Evolutionary conservation across 1,140 invertebrate genomes (phyloP).

Genomic region (Brachionus asplanchnoidis): DNA sequence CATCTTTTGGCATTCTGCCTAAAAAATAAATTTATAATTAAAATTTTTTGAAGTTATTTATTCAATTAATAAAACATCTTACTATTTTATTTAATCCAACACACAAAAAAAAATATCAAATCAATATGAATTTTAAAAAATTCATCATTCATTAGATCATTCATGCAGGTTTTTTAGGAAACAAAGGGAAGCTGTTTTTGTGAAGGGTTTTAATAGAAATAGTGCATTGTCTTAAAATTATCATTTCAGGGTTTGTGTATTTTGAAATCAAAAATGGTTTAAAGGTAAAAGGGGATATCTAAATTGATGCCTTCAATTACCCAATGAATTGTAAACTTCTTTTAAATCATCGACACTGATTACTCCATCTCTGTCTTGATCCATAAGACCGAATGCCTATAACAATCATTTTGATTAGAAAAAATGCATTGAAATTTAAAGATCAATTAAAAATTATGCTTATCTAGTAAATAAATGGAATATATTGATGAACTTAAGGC

Average conservation of each 20-base stretch:
- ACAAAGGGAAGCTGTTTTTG: no score
- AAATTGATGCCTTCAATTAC: constrained; percentile 54
- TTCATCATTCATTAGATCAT: no score
- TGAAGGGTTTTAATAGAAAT: neutral
- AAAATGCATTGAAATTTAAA: no score
- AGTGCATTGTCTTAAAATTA: neutral
- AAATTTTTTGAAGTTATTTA: no score
- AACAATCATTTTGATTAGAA: constrained; percentile 70
- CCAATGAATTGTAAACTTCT: constrained; percentile 87
- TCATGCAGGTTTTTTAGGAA: no score
- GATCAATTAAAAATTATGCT: no score
- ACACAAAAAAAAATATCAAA: no score
- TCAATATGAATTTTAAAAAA: no score
- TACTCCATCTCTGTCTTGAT: constrained; percentile 94
- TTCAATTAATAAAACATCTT: no score
- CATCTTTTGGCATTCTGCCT: constrained; percentile 73
- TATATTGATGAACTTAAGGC: neutral
- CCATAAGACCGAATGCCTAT: constrained; percentile 96
- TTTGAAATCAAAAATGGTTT: neutral
- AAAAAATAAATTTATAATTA: neutral
- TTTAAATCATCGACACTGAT: constrained; percentile 91
- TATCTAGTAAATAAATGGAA: no score
- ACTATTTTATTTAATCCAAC: no score
- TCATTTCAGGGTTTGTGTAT: neutral
- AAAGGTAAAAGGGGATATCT: neutral